A percentile compares a stretch with the other conserved stretches of the same genome.
These are phyloP conservation scores for Drosophila multiciliata DNA, from an alignment of 2,888 invertebrate genomes.

Conservation along the genomic window DNA sequence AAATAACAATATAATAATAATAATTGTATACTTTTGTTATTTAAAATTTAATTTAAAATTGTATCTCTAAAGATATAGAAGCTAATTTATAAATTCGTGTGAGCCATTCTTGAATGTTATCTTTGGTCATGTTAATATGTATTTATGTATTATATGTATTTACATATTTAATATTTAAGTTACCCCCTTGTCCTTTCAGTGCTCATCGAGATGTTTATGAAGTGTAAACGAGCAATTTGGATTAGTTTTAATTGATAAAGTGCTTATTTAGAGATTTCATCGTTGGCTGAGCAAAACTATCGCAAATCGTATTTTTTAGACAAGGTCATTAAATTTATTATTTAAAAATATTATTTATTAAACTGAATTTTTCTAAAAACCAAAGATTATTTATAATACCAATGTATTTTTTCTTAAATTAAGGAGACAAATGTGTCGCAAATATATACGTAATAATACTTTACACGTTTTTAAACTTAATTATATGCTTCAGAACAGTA, in stretches of 20 bases:
- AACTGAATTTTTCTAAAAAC: neutral
- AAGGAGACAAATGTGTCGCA: too few species aligned
- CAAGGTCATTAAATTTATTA: neutral
- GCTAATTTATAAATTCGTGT: neutral
- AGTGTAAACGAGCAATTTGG: neutral
- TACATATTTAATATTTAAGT: too few species aligned
- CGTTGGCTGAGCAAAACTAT: neutral
- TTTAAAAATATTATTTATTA: neutral
- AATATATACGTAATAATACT: too few species aligned
- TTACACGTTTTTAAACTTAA: neutral
- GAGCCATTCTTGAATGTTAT: neutral
- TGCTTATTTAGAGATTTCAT: neutral
- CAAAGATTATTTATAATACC: neutral
- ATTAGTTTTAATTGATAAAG: neutral
- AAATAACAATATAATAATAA: neutral
- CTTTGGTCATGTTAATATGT: neutral
- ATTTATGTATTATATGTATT: too few species aligned
- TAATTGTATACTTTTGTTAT: accelerated
- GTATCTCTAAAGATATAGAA: neutral
- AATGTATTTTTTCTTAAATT: neutral
- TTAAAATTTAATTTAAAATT: too few species aligned
- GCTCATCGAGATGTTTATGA: neutral
- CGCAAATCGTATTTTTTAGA: neutral
- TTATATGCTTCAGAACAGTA: neutral
- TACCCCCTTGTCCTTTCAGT: neutral